These are phyloP conservation scores for Arnoldichthys spilopterus DNA, from an alignment of 2,797 vertebrate species.

Conservation along the genomic window DNA sequence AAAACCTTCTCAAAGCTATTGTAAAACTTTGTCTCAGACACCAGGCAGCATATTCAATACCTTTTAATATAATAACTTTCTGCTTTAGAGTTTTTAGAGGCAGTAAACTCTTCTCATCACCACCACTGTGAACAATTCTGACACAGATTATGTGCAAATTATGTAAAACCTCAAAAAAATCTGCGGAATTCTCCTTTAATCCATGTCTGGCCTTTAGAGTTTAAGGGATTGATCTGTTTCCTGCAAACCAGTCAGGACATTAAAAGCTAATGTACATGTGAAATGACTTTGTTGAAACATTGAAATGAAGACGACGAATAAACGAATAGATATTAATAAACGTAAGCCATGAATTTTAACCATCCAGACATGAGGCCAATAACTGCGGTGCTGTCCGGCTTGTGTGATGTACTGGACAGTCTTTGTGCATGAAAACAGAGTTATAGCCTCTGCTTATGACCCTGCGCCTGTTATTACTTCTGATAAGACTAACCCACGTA, in stretches of 20 bases:
- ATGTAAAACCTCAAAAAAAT: not conserved
- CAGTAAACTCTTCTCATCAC: too few species aligned
- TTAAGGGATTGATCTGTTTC: not conserved
- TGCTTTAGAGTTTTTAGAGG: too few species aligned
- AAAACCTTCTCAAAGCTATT: too few species aligned
- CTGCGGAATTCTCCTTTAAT: not conserved
- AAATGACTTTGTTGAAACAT: not conserved
- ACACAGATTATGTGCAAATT: not conserved
- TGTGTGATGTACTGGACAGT: not conserved
- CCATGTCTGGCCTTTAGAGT: not conserved
- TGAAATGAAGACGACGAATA: conserved; percentile 5
- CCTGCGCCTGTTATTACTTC: conserved; percentile 35
- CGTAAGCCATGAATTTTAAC: not conserved
- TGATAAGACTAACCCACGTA: conserved; percentile 45
- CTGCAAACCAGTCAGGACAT: not conserved
- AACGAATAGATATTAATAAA: not conserved
- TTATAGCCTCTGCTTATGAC: conserved; percentile 15
- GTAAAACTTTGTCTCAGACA: too few species aligned
- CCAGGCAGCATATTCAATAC: too few species aligned
- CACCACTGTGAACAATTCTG: not conserved
- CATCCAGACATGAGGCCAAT: not conserved
- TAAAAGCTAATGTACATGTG: not conserved
- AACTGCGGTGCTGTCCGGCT: not conserved
- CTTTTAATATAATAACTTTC: too few species aligned
- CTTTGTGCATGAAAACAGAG: not conserved